A percentile compares a stretch with the other conserved stretches of the same genome.
These are phyloP conservation scores for Tupaia tana DNA, from an alignment of 2,113 vertebrate genomes.

Conservation along the genomic window DNA sequence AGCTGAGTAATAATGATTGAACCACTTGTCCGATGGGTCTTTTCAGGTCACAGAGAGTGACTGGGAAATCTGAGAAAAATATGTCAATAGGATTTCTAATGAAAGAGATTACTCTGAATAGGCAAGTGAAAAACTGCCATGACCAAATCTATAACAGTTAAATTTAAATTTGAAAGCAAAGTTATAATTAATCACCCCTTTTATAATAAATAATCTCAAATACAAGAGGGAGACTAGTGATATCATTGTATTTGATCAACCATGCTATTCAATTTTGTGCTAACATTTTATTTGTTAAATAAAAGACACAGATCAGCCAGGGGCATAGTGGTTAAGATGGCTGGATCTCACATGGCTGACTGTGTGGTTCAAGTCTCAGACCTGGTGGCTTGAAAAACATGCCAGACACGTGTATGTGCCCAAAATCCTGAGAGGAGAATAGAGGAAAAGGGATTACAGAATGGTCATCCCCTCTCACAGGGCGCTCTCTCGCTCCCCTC, in stretches of 20 bases:
- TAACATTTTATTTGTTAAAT: conserved; percentile 17
- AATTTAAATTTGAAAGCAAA: conserved; percentile 10
- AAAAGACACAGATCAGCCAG: neutral
- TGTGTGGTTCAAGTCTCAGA: no score
- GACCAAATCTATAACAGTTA: conserved; percentile 38
- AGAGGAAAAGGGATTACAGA: no score
- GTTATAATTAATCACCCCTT: neutral
- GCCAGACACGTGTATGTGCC: no score
- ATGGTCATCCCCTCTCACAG: no score
- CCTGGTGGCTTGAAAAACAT: no score
- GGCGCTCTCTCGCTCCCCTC: no score
- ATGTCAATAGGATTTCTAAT: neutral
- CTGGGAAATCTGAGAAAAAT: conserved; percentile 18
- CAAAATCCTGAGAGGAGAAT: no score
- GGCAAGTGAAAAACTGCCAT: conserved; percentile 11
- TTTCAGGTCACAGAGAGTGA: neutral
- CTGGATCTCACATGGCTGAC: no score
- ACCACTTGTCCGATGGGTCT: neutral
- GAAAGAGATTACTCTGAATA: conserved; percentile 18
- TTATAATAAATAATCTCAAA: neutral
- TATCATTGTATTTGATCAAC: neutral
- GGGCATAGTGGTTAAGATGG: no score
- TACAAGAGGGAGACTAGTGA: neutral
- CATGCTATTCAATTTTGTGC: neutral
- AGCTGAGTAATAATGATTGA: neutral